A percentile compares a stretch with the other conserved stretches of the same genome.
Conservation (phyloP, 2,797 vertebrate genomes). For the Sardinella longiceps region DNA sequence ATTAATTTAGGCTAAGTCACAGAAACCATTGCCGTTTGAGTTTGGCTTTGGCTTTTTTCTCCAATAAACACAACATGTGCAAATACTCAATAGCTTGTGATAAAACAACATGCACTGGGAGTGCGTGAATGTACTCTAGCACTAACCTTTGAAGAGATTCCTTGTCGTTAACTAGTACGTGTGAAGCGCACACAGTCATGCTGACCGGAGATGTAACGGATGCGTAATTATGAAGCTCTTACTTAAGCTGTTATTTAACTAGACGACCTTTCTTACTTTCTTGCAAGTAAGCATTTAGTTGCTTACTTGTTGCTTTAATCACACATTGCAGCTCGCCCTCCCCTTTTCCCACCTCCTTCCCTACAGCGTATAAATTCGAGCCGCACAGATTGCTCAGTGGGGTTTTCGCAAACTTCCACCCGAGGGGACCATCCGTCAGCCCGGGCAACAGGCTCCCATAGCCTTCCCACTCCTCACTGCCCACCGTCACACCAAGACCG, state of each 20-base stretch:
- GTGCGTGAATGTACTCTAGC: slow-evolving; percentile 26
- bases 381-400: slow-evolving; percentile 34
- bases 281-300: slow-evolving; percentile 36
- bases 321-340: neutral
- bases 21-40: no score
- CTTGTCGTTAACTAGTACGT: slow-evolving; percentile 60
- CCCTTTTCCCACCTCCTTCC: slow-evolving; percentile 53
- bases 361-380: slow-evolving; percentile 64
- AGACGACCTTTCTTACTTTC: neutral
- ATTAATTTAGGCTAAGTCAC: no score
- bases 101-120: neutral
- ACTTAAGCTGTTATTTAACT: neutral
- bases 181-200: slow-evolving; percentile 59
- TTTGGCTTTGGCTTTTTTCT: no score
- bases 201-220: slow-evolving; percentile 29
- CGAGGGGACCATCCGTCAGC: slow-evolving; percentile 66
- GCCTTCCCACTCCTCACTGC: slow-evolving; percentile 43
- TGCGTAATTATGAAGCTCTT: slow-evolving; percentile 24
- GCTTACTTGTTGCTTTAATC: slow-evolving; percentile 15
- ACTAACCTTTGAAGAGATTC: slow-evolving; percentile 57
- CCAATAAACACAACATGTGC: neutral
- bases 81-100: neutral
- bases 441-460: slow-evolving; percentile 45
- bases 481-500: slow-evolving; percentile 51
- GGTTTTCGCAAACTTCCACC: slow-evolving; percentile 67